Evolutionary conservation across 2,113 vertebrate genomes (phyloP), one percentile per base, ranked within the genome.

Genomic region (Ammodramus savannarum): DNA sequence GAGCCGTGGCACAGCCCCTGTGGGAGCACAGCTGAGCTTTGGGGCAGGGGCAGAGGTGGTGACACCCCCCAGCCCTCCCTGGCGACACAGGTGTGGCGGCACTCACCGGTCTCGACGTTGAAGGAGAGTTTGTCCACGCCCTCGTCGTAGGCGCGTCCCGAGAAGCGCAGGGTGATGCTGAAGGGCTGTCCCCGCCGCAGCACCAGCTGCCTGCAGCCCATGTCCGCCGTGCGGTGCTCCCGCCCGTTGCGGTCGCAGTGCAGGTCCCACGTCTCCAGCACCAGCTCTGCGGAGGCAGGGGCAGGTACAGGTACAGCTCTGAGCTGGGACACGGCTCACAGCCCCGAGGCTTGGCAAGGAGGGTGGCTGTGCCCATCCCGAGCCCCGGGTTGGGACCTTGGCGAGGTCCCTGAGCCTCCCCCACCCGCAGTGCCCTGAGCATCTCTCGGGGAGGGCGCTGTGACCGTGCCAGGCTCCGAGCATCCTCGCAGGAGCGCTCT

Each of bases 141-240:
- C 3, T 98, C 97, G 41, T 99, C 96, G 4, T 98, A 99, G 65
- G 13, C 86, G 3, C 98, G 98, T 16, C 98, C 98, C 3, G 95
- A 95, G 38, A 99, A 99, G 91, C 93, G 68, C 83, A 99, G 98
- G 3, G 96, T 98, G 97, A 99, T 67, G 36, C 74, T 38, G 95
- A 99, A 99, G 23, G 95, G 66, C 89, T 99, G 99, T 1, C 99
- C 99, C 36, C 99, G 97, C 62, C 99, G 98, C 72, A 99, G 96
- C 12, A 99, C 98, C 92, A 99, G 98, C 48, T 91, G 97, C 18
- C 97, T 83, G 7, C 75, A 48, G 16, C 98, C 98, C 48, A 98
- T 98, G 52, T 98, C 98, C 0, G 97, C 97, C 0, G 99, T 99
- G 18, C 95, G 98, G 97, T 99, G 99, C 90, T 98, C 98, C 2